Conservation (phyloP, 1,140 invertebrate species). For the Popillia japonica region DNA sequence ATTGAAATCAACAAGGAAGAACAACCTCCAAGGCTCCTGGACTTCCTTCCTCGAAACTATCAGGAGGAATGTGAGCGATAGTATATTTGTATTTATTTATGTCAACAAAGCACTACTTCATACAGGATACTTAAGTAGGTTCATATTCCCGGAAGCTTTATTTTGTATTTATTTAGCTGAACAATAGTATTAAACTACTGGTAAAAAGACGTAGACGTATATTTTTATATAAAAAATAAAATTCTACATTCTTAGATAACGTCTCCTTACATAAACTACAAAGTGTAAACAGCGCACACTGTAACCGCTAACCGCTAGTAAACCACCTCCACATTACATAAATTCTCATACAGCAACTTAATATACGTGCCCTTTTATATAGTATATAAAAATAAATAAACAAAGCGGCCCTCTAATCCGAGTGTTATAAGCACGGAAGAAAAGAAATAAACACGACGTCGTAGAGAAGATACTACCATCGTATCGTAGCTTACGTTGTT, state of each 20-base stretch:
- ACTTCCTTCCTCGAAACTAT: too few species aligned
- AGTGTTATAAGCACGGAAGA: not conserved
- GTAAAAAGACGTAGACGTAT: too few species aligned
- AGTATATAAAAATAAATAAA: not conserved
- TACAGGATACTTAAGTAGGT: too few species aligned
- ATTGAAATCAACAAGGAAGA: too few species aligned
- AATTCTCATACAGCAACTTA: not conserved
- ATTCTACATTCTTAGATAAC: not conserved
- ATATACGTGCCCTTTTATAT: too few species aligned
- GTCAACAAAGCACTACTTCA: too few species aligned
- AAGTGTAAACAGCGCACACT: not conserved
- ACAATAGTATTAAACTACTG: too few species aligned
- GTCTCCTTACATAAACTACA: not conserved
- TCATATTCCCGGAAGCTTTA: too few species aligned
- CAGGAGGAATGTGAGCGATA: too few species aligned
- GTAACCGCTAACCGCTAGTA: not conserved
- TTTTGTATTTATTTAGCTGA: too few species aligned
- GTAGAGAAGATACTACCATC: not conserved
- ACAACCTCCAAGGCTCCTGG: too few species aligned
- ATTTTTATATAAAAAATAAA: not conserved
- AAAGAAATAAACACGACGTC: not conserved
- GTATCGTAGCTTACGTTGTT: not conserved
- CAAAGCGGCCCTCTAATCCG: not conserved
- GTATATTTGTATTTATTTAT: too few species aligned
- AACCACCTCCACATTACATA: conserved; percentile 1